These are phyloP conservation scores for Calyptommatus sinebrachiatus DNA, from an alignment of 2,113 vertebrate species.

Conservation along the genomic window DNA sequence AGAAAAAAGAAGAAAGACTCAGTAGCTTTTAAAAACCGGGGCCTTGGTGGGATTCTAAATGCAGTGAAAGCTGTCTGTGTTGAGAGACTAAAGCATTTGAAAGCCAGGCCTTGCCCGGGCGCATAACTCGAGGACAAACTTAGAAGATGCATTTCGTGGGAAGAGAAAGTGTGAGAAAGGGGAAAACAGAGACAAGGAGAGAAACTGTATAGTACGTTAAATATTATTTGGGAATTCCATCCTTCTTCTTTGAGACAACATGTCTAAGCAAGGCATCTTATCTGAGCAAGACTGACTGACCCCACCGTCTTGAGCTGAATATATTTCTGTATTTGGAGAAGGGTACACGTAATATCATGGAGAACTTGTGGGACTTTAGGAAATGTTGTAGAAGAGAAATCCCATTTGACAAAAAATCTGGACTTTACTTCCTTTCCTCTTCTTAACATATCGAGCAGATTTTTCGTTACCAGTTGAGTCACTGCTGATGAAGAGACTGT, in stretches of 20 bases:
- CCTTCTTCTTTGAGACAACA: slow-evolving; percentile 67
- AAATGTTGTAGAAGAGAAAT: slow-evolving; percentile 62
- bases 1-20: slow-evolving; percentile 88
- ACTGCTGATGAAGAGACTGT: slow-evolving; percentile 46
- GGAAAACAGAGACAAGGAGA: slow-evolving; percentile 43
- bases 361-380: slow-evolving; percentile 66
- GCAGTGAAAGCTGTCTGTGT: slow-evolving; percentile 99
- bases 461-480: slow-evolving; percentile 56
- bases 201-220: slow-evolving; percentile 68
- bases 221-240: slow-evolving; percentile 71
- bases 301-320: slow-evolving; percentile 69
- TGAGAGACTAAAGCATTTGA: slow-evolving; percentile 98
- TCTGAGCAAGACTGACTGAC: slow-evolving; percentile 65
- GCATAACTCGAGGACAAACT: slow-evolving; percentile 76
- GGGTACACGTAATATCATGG: slow-evolving; percentile 60
- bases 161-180: slow-evolving; percentile 74
- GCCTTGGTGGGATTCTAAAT: slow-evolving; percentile 98
- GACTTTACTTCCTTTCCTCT: slow-evolving; percentile 63
- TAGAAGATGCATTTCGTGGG: slow-evolving; percentile 79
- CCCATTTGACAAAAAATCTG: slow-evolving; percentile 62
- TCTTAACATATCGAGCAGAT: slow-evolving; percentile 68
- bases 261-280: slow-evolving; percentile 38
- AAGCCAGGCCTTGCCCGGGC: slow-evolving; percentile 98
- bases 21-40: slow-evolving; percentile 99
- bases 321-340: slow-evolving; percentile 72